Conservation (phyloP, 2,113 vertebrate species). For the Nothocercus nigrocapillus region DNA sequence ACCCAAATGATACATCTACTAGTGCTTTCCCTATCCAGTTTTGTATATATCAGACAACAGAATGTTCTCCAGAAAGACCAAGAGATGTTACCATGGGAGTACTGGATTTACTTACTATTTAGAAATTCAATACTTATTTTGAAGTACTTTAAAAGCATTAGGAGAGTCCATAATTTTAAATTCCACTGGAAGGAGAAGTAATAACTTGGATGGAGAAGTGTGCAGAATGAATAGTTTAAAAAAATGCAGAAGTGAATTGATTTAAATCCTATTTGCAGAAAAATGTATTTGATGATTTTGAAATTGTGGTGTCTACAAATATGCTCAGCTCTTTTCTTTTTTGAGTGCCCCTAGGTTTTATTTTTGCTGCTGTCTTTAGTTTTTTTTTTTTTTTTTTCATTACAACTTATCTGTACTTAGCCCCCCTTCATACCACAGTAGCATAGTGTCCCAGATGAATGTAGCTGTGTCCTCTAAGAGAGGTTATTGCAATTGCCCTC, state of each 20-base stretch:
- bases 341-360: rapidly evolving
- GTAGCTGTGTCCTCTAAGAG: not conserved
- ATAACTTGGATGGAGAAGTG: not conserved
- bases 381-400: not conserved
- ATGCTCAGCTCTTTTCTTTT: not conserved
- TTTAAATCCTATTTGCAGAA: not conserved
- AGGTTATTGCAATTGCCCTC: not conserved
- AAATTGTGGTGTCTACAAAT: not conserved
- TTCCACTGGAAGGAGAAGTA: rapidly evolving
- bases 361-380: too few relatives aligned
- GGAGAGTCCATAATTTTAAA: not conserved
- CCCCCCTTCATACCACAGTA: not conserved
- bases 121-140: not conserved
- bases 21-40: not conserved
- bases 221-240: not conserved
- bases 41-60: not conserved
- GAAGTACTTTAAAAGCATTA: not conserved
- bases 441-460: not conserved
- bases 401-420: not conserved
- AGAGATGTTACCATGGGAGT: rapidly evolving
- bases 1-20: not conserved
- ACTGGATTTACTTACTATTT: not conserved
- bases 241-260: rapidly evolving
- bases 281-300: not conserved
- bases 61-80: not conserved